phyloP scores from a whole-genome alignment of 2,888 invertebrate genomes.

The Anoncus sp. region DNA sequence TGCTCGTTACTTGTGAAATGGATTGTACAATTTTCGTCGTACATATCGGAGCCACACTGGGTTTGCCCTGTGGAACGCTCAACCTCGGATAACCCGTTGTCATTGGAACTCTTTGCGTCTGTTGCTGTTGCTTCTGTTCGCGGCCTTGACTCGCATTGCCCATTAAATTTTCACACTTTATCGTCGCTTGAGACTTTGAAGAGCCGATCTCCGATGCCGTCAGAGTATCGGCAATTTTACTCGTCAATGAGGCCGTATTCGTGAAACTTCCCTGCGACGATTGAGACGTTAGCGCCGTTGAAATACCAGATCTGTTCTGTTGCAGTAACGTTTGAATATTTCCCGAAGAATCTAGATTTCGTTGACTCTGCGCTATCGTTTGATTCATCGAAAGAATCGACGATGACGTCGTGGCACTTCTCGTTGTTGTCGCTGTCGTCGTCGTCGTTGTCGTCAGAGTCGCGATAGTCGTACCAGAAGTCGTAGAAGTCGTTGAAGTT shows the following conservation, averaged over 20 bases:
- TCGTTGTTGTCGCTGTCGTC: constrained; percentile 20
- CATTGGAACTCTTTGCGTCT: constrained; percentile 66
- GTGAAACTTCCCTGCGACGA: constrained; percentile 19
- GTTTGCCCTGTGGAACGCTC: constrained; percentile 69
- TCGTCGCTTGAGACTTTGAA: constrained; percentile 42
- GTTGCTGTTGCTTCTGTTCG: constrained; percentile 50
- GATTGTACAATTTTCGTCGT: constrained; percentile 58
- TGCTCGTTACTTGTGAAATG: constrained; percentile 64
- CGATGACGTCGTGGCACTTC: constrained; percentile 55
- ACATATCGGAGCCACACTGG: constrained; percentile 67
- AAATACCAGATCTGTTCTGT: constrained; percentile 5
- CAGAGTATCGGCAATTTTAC: constrained; percentile 63
- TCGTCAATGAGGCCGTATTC: constrained; percentile 45
- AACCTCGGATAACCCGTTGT: constrained; percentile 54
- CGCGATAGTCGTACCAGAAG: no score
- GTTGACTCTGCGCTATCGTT: constrained; percentile 43
- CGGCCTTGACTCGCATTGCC: constrained; percentile 24
- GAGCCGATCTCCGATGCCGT: constrained; percentile 40
- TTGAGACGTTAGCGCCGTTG: constrained; percentile 24
- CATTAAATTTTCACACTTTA: constrained; percentile 57
- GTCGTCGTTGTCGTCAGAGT: constrained; percentile 44
- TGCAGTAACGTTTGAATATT: constrained; percentile 41
- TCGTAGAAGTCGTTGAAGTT: background rate
- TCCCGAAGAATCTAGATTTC: constrained; percentile 28
- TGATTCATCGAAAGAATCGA: background rate